Evolutionary conservation across 2,888 invertebrate genomes (phyloP).

Genomic region (Herminia tarsipennalis): DNA sequence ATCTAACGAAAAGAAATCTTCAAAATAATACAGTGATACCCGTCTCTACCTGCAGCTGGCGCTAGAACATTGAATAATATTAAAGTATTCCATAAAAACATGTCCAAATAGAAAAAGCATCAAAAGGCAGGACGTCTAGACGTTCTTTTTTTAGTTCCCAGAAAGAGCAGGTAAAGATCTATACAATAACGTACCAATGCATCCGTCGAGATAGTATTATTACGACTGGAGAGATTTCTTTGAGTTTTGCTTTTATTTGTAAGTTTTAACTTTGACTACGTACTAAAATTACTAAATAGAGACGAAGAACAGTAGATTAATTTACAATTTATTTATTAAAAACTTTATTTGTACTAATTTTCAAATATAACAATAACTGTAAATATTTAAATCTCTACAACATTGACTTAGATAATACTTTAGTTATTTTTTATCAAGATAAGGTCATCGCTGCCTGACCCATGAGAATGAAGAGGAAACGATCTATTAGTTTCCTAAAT

Average conservation of each 20-base stretch:
- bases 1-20: conserved; percentile 60
- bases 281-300: too few relatives aligned
- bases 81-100: conserved; percentile 73
- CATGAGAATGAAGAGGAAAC: conserved; percentile 9
- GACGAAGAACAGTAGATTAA: too few relatives aligned
- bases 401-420: background rate
- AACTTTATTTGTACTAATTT: background rate
- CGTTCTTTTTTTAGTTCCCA: conserved; percentile 72
- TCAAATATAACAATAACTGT: background rate
- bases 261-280: background rate
- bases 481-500: conserved; percentile 10
- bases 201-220: conserved; percentile 38
- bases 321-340: too few relatives aligned
- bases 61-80: conserved; percentile 72
- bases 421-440: conserved; percentile 24
- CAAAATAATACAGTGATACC: conserved; percentile 65
- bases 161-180: conserved; percentile 76
- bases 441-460: conserved; percentile 34
- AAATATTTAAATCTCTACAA: background rate
- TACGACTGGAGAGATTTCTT: conserved; percentile 30
- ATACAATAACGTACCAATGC: conserved; percentile 43
- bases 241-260: conserved; percentile 39
- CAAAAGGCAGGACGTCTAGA: conserved; percentile 83
- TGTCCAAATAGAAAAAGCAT: conserved; percentile 73
- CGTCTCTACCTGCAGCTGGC: conserved; percentile 77